Evolutionary conservation across 2,888 invertebrate species (phyloP).

Genomic region (Cryptocephalus primarius): DNA sequence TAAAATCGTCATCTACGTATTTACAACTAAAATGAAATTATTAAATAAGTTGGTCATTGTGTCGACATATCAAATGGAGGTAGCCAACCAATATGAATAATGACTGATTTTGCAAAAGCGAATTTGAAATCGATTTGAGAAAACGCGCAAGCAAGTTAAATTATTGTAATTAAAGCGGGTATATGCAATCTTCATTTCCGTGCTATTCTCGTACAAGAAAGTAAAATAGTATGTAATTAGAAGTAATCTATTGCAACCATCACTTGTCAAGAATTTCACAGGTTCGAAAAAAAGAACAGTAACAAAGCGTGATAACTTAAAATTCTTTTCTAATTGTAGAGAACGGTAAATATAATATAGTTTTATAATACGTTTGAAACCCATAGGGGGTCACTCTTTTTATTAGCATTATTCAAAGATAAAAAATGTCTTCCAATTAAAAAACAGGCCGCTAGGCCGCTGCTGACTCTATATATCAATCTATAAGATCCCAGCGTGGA

Average conservation of each 20-base stretch:
- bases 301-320: constrained; percentile 24
- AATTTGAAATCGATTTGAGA: too few relatives aligned
- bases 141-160: too few relatives aligned
- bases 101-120: too few relatives aligned
- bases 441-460: constrained; percentile 36
- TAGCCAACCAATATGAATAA: too few relatives aligned
- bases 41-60: too few relatives aligned
- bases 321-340: constrained; percentile 22
- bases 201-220: constrained; percentile 12
- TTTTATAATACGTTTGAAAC: constrained; percentile 26
- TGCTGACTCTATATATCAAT: constrained; percentile 39
- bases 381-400: constrained; percentile 32
- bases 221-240: constrained; percentile 13
- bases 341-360: constrained; percentile 26
- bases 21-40: too few relatives aligned
- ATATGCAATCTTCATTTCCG: constrained; percentile 6
- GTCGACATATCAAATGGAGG: too few relatives aligned
- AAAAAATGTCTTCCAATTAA: constrained; percentile 40
- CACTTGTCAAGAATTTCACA: constrained; percentile 15
- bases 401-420: constrained; percentile 37
- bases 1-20: too few relatives aligned
- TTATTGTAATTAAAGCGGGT: too few relatives aligned
- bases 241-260: constrained; percentile 14
- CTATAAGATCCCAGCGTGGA: constrained; percentile 36
- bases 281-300: constrained; percentile 20